Percentiles rank a stretch among this genome's conserved stretches.
Conservation (phyloP, 2,113 vertebrate genomes). For the Ceyx margarethae region DNA sequence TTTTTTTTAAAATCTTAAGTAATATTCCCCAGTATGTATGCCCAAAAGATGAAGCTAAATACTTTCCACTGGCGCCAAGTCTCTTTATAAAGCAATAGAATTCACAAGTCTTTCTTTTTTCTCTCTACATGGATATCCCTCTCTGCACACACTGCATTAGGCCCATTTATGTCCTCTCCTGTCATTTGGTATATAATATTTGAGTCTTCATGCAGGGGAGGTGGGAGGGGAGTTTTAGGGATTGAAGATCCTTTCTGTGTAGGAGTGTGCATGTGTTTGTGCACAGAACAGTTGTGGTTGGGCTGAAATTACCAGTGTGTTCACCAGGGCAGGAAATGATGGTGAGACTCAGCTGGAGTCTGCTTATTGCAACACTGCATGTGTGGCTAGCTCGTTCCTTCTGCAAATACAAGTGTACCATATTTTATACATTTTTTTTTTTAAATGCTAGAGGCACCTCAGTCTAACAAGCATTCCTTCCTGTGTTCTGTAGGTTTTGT, state of each 20-base stretch:
- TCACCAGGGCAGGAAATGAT: slow-evolving; percentile 43
- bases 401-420: background rate
- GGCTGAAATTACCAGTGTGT: background rate
- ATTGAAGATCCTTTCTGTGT: background rate
- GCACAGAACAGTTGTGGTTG: background rate
- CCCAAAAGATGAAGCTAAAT: background rate
- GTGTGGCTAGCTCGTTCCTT: background rate
- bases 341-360: background rate
- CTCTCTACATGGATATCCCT: background rate
- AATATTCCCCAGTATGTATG: background rate
- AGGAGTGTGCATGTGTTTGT: background rate
- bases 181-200: background rate
- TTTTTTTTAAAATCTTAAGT: background rate
- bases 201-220: background rate
- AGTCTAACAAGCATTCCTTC: background rate
- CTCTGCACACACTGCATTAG: background rate
- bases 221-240: background rate
- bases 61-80: background rate
- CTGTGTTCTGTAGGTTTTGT: background rate
- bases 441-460: background rate
- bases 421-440: background rate
- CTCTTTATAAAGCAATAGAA: background rate
- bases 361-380: background rate
- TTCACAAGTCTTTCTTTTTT: background rate
- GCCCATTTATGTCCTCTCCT: background rate